Base-by-base conservation (phyloP, 2,888 invertebrate genomes). In the Microctonus hyperodae region DNA sequence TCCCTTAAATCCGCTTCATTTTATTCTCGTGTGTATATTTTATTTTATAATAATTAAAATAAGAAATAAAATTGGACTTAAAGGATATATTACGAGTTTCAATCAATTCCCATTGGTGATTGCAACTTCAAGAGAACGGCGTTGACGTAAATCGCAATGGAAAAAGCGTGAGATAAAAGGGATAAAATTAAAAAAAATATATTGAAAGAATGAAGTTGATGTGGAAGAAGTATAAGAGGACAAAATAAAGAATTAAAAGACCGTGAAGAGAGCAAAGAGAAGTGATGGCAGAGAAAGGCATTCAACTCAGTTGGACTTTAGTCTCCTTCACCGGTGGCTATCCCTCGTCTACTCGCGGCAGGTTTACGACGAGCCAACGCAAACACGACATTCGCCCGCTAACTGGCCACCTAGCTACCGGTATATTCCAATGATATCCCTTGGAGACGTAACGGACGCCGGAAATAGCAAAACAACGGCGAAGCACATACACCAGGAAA, bases 341-440 rank as follows among this genome's bases (percentile, higher is more conserved):
- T 75, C 74, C 68, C 73, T 74, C 70, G 70, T 68, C 68, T 44
- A 44, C 44, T 68, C 73, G 70, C 73, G 76, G 74, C 77, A 77
- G 76, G 78, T 80, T 81, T 81, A 79, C 80, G 79, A 78, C 75
- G 78, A 81, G 79, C 76, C 76, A 78, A 77, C 76, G 78, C 75
- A 79, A 80, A 79, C 78, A 78, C 77, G 78, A 79, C 80, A 76
- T 77, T 77, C 74, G 72, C 72, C 75, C 76, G 76, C 78, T 81
- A 81, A 80, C 81, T 80, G 77, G 78, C 78, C 78, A 78, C 78
- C 80, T 77, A 79, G 81, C 81, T 81, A 79, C 81, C 75, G 78
- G 74, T 74, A 23, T 31, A 48, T 51, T 25, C 56, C 6, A 20
- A 56, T 20, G 33, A 31, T 31, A 33, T 56, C 33, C 56, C 56